Base-by-base conservation (phyloP, 1,140 invertebrate species). In the Cotesia vestalis region DNA sequence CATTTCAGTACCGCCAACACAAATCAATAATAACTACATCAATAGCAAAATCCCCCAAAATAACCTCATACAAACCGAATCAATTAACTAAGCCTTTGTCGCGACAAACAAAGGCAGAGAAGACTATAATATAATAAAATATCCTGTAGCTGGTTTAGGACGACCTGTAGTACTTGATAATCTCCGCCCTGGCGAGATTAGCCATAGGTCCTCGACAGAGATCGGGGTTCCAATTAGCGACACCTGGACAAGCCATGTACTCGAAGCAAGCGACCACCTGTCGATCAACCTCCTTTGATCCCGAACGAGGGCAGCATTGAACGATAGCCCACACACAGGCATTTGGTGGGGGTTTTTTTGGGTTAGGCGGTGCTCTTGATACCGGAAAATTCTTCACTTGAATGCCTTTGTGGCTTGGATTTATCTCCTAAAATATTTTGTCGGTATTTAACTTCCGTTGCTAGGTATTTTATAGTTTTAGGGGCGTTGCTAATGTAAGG, bases 281-380 rank as follows among this genome's bases (percentile, higher is more conserved):
- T 75, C 74, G 68, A 77, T 84, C 17, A 35, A 52, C 8, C 2
- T 46, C 40, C 40, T 46, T 46, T 6, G 40, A 46, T 46, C 6
- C n/a, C 0, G 9, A 11, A 67, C 40, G 83, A 6, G 79, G 85
- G 74, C 92, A 93, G 78, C 92, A 94, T 27, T 89, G 88, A 9
- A 92, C 83, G 4, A 93, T 89, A 0, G 92, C 91, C 88, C 89
- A 91, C 34, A 92, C 88, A 78, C 92, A 93, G 38, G 83, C 79
- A 71, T 82, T 81, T 5, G 90, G 89, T 66, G 83, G 75, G 34
- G 76, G 59, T 4, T 14, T 72, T 4, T 78, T 78, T 57, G 84
- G 5, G n/a, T 17, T 74, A 79, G 72, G 0, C 2, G 36, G 12
- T 4, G 35, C 1, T 35, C 53, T 72, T 51, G 78, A 68, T 20